Evolutionary conservation across 2,888 invertebrate genomes (phyloP).

Genomic region (Lasioglossum figueresi): DNA sequence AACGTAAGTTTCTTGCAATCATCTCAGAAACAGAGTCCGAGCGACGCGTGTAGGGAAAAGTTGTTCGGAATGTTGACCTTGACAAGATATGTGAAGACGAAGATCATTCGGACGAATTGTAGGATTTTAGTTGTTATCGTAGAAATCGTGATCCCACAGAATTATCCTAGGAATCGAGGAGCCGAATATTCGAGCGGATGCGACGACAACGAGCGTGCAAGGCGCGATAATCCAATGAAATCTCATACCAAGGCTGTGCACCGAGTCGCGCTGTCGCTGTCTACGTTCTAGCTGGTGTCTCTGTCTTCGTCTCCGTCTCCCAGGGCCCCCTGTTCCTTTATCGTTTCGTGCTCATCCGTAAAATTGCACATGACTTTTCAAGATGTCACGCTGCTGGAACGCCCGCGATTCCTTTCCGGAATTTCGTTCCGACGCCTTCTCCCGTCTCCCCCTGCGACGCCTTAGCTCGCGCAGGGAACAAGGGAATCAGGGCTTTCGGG

Average conservation of each 20-base stretch:
- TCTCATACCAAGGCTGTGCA: constrained; percentile 31
- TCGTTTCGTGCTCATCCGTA: constrained; percentile 65
- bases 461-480: background rate
- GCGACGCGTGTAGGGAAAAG: no score
- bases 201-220: constrained; percentile 12
- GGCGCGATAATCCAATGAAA: constrained; percentile 55
- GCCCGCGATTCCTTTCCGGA: constrained; percentile 35
- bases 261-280: constrained; percentile 51
- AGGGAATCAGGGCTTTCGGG: constrained; percentile 2
- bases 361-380: constrained; percentile 67
- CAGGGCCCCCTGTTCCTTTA: constrained; percentile 42
- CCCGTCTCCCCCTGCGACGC: background rate
- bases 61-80: no score
- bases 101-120: no score
- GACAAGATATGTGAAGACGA: no score
- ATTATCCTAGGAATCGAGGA: background rate
- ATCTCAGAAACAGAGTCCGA: no score
- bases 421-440: constrained; percentile 21
- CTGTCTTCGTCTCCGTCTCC: constrained; percentile 42
- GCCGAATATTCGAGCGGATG: constrained; percentile 24
- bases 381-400: constrained; percentile 52
- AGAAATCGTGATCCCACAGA: background rate
- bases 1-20: no score
- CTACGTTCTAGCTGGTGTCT: constrained; percentile 11
- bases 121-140: no score